A percentile compares a stretch with the other conserved stretches of the same genome.
Evolutionary conservation across 2,113 vertebrate species (phyloP).

Genomic region (Platichthys flesus): DNA sequence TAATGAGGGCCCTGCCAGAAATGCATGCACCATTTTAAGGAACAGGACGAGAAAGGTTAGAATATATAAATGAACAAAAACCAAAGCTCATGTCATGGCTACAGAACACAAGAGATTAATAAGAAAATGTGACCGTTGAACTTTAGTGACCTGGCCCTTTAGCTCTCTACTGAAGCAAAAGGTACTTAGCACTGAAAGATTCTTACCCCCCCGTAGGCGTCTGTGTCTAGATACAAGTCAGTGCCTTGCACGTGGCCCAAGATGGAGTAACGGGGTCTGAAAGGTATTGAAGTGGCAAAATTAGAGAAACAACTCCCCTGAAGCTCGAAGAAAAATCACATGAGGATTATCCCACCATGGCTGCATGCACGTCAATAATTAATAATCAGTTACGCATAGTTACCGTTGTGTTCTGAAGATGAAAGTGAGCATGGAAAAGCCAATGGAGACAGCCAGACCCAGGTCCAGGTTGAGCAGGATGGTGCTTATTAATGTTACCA

Average conservation of each 20-base stretch:
- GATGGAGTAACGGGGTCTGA: slow-evolving; percentile 89
- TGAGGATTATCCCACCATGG: not conserved
- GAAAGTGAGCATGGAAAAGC: slow-evolving; percentile 89
- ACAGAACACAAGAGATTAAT: not conserved
- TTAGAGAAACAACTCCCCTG: not conserved
- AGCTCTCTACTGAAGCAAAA: not conserved
- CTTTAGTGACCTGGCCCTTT: not conserved
- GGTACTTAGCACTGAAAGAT: no score
- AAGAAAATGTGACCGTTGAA: not conserved
- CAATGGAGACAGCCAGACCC: slow-evolving; percentile 86
- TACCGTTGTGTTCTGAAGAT: slow-evolving; percentile 94
- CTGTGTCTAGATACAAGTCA: slow-evolving; percentile 87
- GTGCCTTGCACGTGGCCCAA: slow-evolving; percentile 88
- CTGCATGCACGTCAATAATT: not conserved
- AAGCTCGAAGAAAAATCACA: no score
- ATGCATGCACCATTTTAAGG: not conserved
- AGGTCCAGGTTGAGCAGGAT: slow-evolving; percentile 90
- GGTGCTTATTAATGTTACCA: slow-evolving; percentile 89
- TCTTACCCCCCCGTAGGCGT: slow-evolving; percentile 85
- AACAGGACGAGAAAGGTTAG: not conserved
- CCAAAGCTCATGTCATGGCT: not conserved
- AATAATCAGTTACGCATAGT: slow-evolving; percentile 53
- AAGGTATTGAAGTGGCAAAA: slow-evolving; percentile 28
- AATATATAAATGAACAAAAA: not conserved
- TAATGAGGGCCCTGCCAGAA: not conserved